Percentiles rank a stretch among this genome's conserved stretches.
phyloP scores from a whole-genome alignment of 2,888 invertebrate genomes.

The Nomada goodeniana region DNA sequence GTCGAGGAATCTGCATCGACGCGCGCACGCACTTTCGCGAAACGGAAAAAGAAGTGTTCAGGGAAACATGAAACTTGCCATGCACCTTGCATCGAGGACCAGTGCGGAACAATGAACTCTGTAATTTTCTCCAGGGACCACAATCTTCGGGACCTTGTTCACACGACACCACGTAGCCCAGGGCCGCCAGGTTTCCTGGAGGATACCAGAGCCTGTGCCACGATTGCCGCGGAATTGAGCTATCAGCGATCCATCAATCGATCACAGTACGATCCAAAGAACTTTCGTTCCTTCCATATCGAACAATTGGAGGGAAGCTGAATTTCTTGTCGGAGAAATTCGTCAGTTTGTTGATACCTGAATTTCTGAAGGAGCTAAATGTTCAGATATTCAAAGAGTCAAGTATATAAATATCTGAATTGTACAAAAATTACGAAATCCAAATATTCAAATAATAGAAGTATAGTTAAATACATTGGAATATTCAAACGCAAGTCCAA shows the following conservation, averaged over 20 bases:
- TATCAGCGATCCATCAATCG: conserved; percentile 56
- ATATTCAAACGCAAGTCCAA: no score
- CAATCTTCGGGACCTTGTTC: conserved; percentile 65
- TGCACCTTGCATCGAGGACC: conserved; percentile 55
- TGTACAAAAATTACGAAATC: no score
- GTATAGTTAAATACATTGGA: no score
- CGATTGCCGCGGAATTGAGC: conserved; percentile 65
- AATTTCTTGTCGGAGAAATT: no score
- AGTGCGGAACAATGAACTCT: conserved; percentile 72
- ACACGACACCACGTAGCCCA: conserved; percentile 68
- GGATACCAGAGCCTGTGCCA: conserved; percentile 43
- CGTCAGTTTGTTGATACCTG: no score
- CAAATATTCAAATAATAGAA: no score
- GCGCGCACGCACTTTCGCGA: conserved; percentile 53
- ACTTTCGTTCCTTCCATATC: neutral
- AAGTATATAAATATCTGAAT: no score
- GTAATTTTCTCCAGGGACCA: conserved; percentile 72
- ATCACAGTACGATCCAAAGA: conserved; percentile 8
- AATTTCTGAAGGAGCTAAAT: no score
- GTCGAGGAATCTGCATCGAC: conserved; percentile 56
- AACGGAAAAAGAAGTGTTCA: conserved; percentile 37
- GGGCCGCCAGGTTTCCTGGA: conserved; percentile 63
- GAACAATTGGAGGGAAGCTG: neutral
- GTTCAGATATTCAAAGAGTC: no score
- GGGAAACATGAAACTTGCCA: conserved; percentile 60